Evolutionary conservation across 2,888 invertebrate genomes (phyloP).

Genomic region (Auanema sp.): DNA sequence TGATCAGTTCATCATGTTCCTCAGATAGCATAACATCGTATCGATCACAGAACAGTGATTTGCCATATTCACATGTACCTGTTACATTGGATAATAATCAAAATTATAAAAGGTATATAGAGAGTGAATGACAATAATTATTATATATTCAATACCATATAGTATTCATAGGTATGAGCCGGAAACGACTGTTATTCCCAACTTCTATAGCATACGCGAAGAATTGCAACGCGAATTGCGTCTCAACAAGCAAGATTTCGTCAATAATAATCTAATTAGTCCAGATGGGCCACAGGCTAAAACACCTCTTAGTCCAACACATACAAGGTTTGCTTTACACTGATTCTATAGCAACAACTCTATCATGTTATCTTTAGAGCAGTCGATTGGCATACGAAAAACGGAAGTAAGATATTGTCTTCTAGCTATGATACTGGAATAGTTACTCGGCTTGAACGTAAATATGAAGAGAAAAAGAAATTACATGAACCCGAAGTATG

Average conservation of each 20-base stretch:
- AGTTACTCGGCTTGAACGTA: no score
- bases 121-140: not conserved
- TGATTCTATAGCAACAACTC: not conserved
- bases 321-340: constrained; percentile 14
- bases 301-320: constrained; percentile 31
- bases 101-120: constrained; percentile 71
- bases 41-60: constrained; percentile 14
- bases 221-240: constrained; percentile 44
- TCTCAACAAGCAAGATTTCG: constrained; percentile 44
- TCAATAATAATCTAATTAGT: constrained; percentile 50
- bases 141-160: constrained; percentile 2
- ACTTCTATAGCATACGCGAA: constrained; percentile 48
- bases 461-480: no score
- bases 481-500: no score
- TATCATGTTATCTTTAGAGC: no score
- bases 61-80: constrained; percentile 32
- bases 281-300: constrained; percentile 40
- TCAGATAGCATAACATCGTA: constrained; percentile 20
- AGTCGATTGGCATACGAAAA: no score
- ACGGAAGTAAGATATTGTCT: no score
- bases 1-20: constrained; percentile 17
- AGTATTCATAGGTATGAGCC: constrained; percentile 19
- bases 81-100: constrained; percentile 69
- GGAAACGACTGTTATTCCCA: constrained; percentile 44
- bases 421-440: no score